These are phyloP conservation scores for Pelosia muscerda DNA, from an alignment of 2,888 invertebrate species.

Conservation along the genomic window DNA sequence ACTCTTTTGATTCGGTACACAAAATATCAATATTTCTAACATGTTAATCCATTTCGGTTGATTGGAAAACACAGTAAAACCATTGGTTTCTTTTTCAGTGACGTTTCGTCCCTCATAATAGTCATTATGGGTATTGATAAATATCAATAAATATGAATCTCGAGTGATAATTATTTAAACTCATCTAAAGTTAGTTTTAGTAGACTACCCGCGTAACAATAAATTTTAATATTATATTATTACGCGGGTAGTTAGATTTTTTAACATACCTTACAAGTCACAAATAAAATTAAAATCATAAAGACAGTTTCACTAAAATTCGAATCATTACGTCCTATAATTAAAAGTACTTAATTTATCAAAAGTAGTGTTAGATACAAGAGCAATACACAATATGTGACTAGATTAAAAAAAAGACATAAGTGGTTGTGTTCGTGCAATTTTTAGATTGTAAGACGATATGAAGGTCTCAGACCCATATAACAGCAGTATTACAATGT, in stretches of 20 bases:
- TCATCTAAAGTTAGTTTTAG: too few species aligned
- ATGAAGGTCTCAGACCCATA: slow-evolving; percentile 71
- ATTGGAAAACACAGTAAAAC: too few species aligned
- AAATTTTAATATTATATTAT: not conserved
- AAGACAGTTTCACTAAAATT: slow-evolving; percentile 27
- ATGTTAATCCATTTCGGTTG: too few species aligned
- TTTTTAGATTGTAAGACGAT: slow-evolving; percentile 77
- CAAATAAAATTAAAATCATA: not conserved
- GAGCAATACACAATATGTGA: slow-evolving; percentile 83
- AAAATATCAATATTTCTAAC: not conserved
- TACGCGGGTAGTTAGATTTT: not conserved
- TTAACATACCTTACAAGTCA: not conserved
- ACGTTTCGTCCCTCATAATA: too few species aligned
- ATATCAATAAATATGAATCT: too few species aligned
- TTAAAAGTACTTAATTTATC: slow-evolving; percentile 60
- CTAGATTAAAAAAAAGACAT: slow-evolving; percentile 82
- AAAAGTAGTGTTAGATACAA: slow-evolving; percentile 57
- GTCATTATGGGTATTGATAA: too few species aligned
- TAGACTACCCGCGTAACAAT: not conserved
- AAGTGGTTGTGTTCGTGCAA: slow-evolving; percentile 85
- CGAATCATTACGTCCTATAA: slow-evolving; percentile 47
- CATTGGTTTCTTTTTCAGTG: too few species aligned
- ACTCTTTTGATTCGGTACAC: not conserved
- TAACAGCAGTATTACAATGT: slow-evolving; percentile 43
- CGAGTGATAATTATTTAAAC: too few species aligned